Evolutionary conservation across 2,797 vertebrate genomes (phyloP).

Genomic region (Sebastes itinus): DNA sequence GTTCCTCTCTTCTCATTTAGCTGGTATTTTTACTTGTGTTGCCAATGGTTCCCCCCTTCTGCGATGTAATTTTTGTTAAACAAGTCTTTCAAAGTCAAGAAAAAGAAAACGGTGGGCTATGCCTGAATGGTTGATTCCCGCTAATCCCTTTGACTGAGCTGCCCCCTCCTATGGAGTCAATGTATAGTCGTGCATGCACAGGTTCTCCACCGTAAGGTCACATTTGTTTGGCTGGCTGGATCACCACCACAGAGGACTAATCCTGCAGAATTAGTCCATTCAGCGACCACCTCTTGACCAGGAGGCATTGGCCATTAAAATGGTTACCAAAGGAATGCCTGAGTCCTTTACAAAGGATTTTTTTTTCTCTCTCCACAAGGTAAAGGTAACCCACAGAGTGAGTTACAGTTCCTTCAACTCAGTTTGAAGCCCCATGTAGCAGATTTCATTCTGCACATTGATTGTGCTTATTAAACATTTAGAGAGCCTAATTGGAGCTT

Average conservation of each 20-base stretch:
- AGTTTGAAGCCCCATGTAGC: slow-evolving; percentile 45
- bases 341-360: slow-evolving; percentile 61
- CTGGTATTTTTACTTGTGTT: slow-evolving; percentile 37
- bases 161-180: slow-evolving; percentile 62
- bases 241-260: slow-evolving; percentile 70
- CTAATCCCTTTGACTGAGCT: slow-evolving; percentile 68
- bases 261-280: slow-evolving; percentile 77
- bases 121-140: slow-evolving; percentile 54
- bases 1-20: slow-evolving; percentile 31
- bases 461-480: slow-evolving; percentile 74
- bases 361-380: slow-evolving; percentile 18
- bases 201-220: slow-evolving; percentile 69
- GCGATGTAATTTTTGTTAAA: slow-evolving; percentile 68
- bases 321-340: slow-evolving; percentile 78
- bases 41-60: slow-evolving; percentile 35
- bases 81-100: slow-evolving; percentile 67
- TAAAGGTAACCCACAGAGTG: slow-evolving; percentile 70
- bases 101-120: slow-evolving; percentile 47
- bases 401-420: slow-evolving; percentile 59
- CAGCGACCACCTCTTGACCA: slow-evolving; percentile 74
- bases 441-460: slow-evolving; percentile 53
- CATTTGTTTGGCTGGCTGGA: slow-evolving; percentile 69
- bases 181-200: slow-evolving; percentile 59
- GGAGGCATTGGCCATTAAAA: slow-evolving; percentile 74
- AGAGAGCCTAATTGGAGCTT: slow-evolving; percentile 64